Evolutionary conservation across 2,888 invertebrate species (phyloP).

Genomic region (Drosophila fulvimacula): DNA sequence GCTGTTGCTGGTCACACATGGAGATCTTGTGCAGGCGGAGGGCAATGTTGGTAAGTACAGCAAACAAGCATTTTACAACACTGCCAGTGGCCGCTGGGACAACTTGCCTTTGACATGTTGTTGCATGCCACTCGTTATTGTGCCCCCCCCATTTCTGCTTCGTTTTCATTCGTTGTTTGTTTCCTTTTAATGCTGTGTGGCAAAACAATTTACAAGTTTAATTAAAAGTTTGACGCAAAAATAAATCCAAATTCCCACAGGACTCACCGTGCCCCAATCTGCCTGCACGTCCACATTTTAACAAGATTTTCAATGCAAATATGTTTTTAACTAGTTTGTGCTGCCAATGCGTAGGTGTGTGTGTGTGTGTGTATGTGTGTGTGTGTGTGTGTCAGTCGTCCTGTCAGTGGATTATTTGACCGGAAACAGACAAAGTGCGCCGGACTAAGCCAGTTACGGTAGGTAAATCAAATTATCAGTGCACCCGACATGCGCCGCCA

Average conservation of each 20-base stretch:
- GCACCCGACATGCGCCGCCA: conserved; percentile 20
- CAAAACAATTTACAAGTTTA: conserved; percentile 70
- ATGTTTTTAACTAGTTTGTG: conserved; percentile 66
- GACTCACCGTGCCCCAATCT: not conserved
- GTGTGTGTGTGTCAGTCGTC: not conserved
- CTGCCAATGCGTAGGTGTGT: not conserved
- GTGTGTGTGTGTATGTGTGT: not conserved
- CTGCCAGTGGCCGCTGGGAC: conserved; percentile 4
- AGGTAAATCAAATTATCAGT: conserved; percentile 49
- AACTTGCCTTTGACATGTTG: conserved; percentile 2
- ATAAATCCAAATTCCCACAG: conserved; percentile 20
- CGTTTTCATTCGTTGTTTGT: not conserved
- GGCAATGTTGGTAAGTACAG: conserved; percentile 83
- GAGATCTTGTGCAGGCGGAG: conserved; percentile 80
- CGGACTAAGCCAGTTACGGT: conserved; percentile 49
- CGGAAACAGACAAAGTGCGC: conserved; percentile 45
- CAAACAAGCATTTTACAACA: not conserved
- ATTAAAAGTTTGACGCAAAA: conserved; percentile 68
- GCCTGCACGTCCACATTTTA: conserved; percentile 9
- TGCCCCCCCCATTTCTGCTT: not conserved
- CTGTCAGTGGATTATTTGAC: conserved; percentile 27
- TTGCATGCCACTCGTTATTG: not conserved
- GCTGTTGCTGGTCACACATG: conserved; percentile 69
- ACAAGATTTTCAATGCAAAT: conserved; percentile 57
- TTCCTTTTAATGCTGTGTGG: conserved; percentile 29